These are phyloP conservation scores for Leptinotarsa defecta DNA, from an alignment of 1,140 invertebrate species.

Conservation along the genomic window DNA sequence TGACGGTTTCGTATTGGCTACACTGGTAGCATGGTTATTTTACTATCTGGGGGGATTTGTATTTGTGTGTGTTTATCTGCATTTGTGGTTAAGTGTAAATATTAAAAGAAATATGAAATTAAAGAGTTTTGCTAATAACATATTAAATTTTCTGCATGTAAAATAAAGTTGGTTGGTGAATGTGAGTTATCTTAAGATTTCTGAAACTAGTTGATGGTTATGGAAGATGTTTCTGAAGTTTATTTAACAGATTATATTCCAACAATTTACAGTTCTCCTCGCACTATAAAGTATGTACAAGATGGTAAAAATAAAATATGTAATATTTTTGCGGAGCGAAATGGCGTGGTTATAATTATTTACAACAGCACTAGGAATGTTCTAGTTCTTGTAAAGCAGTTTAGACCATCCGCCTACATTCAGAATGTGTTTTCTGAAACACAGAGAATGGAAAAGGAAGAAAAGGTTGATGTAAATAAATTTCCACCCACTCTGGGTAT, in stretches of 20 bases:
- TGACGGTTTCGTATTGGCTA: no score
- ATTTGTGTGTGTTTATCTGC: no score
- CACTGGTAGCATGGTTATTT: no score
- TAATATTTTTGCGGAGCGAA: conserved; percentile 70
- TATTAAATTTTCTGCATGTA: no score
- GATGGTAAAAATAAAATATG: conserved; percentile 67
- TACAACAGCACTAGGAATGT: conserved; percentile 78
- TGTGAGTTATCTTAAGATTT: no score
- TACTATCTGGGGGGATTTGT: no score
- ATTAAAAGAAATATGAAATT: no score
- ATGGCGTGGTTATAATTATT: conserved; percentile 81
- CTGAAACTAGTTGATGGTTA: neutral
- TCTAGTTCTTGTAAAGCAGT: conserved; percentile 88
- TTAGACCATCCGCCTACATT: conserved; percentile 81
- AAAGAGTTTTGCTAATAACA: no score
- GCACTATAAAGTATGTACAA: conserved; percentile 43
- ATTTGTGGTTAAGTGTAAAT: no score
- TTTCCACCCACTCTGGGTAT: conserved; percentile 77
- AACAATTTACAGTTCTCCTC: conserved; percentile 45
- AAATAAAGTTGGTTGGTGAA: no score
- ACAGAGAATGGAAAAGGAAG: conserved; percentile 57
- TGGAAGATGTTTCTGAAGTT: conserved; percentile 43
- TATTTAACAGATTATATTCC: conserved; percentile 43
- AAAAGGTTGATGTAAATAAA: conserved; percentile 68
- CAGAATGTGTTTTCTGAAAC: conserved; percentile 57